Evolutionary conservation across 2,113 vertebrate species (phyloP).

Genomic region (Connochaetes taurinus): DNA sequence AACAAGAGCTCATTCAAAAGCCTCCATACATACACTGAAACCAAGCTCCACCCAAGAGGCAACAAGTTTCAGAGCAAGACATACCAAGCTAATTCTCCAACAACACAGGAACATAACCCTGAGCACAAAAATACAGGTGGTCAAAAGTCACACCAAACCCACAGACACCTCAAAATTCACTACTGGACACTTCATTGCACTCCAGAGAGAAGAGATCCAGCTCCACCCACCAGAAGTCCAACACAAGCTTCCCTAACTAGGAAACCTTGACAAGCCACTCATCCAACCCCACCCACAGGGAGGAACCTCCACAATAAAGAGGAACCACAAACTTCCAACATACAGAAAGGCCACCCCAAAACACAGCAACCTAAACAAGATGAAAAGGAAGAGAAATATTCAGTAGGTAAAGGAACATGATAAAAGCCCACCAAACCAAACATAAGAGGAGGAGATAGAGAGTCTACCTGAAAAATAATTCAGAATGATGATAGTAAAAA

Average conservation of each 20-base stretch:
- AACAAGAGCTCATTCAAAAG: background rate
- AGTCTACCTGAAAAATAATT: background rate
- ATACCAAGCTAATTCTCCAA: background rate
- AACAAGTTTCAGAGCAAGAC: background rate
- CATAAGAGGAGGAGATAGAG: background rate
- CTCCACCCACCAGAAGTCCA: background rate
- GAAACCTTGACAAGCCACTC: background rate
- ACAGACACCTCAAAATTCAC: background rate
- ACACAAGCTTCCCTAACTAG: background rate
- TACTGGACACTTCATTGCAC: background rate
- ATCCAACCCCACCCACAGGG: background rate
- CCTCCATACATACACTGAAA: background rate
- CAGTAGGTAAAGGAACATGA: background rate
- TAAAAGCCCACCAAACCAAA: background rate
- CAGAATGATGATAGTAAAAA: background rate
- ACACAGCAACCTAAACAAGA: background rate
- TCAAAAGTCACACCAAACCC: background rate
- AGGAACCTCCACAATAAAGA: background rate
- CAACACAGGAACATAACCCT: background rate
- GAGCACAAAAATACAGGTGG: background rate
- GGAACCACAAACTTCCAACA: background rate
- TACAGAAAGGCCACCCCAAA: background rate
- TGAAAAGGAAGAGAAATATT: background rate
- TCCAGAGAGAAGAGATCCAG: background rate
- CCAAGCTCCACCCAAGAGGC: background rate